These are phyloP conservation scores for Sander lucioperca DNA, from an alignment of 2,113 vertebrate genomes.

Conservation along the genomic window DNA sequence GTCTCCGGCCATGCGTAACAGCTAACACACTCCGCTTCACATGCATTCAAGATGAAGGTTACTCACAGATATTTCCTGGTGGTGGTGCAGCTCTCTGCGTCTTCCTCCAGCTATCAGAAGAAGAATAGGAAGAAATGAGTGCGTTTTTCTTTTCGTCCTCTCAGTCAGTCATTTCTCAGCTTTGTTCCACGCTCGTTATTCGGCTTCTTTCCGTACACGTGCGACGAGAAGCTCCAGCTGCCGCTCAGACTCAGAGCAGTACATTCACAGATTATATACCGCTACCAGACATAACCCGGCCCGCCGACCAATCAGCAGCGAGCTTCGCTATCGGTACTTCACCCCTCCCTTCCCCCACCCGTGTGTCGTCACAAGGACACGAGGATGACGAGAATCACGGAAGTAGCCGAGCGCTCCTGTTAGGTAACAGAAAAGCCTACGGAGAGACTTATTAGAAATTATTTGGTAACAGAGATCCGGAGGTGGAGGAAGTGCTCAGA, in stretches of 20 bases:
- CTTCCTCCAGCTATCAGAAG: neutral
- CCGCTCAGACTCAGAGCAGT: neutral
- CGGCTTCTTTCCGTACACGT: neutral
- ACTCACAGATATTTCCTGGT: slow-evolving; percentile 36
- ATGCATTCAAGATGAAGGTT: neutral
- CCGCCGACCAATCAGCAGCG: slow-evolving; percentile 29
- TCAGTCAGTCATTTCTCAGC: slow-evolving; percentile 17
- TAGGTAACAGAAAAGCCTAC: too few relatives aligned
- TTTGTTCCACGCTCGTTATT: neutral
- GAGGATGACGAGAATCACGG: too few relatives aligned
- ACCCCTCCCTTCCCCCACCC: neutral
- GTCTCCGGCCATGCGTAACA: neutral
- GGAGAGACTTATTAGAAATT: too few relatives aligned
- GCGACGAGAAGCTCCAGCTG: neutral
- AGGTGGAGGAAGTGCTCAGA: neutral
- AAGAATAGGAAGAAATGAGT: neutral
- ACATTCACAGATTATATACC: slow-evolving; percentile 22
- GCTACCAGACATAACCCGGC: neutral
- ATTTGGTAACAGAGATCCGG: neutral
- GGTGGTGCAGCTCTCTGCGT: neutral
- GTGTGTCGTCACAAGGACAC: too few relatives aligned
- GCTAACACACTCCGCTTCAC: neutral
- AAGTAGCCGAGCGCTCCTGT: too few relatives aligned
- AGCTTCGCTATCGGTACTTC: neutral
- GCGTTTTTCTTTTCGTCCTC: neutral